Evolutionary conservation across 2,888 invertebrate species (phyloP), one percentile per base, ranked within the genome.

Genomic region (Phalera bucephala): DNA sequence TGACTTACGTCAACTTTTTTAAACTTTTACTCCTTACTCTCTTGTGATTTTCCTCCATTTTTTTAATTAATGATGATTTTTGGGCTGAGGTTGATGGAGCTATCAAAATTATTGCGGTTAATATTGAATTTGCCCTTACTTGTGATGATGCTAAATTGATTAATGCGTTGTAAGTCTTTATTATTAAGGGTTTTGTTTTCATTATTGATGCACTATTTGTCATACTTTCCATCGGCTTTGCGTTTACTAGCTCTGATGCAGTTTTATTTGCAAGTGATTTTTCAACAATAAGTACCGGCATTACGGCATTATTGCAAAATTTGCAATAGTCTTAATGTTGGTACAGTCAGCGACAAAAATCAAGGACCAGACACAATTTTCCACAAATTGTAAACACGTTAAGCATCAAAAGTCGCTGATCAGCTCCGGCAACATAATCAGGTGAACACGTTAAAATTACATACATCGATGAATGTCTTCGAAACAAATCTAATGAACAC

Each of bases 1-100:
- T 52, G n/a, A n/a, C n/a, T n/a, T n/a, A n/a, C n/a, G 58, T 65
- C 74, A 73, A 70, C 60, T 61, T 68, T n/a, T 74, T 73, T 33
- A 61, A 39, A 47, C 26, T 40, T 52, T 69, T 68, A 31, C 20
- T 47, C 54, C 36, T 65, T 70, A 40, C 52, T 57, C 31, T 46
- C 66, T 32, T 45, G 64, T 32, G 58, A 46, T 53, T 67, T 72
- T 13, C 54, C 42, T 21, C 54, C 53, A 34, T 17, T 47, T 49
- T 60, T 60, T 61, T 66, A 27, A 40, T 48, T 15, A 37, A 5
- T 33, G 41, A 44, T 13, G 46, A 26, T 19, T 46, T 57, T n/a
- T 40, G 23, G 21, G 40, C 30, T 21, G 34, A 26, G 21, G 13
- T 36, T 15, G 40, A 22, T 2, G 42, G 15, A 31, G 26, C 17